Evolutionary conservation across 2,113 vertebrate species (phyloP).

Genomic region (Pteropus alecto): DNA sequence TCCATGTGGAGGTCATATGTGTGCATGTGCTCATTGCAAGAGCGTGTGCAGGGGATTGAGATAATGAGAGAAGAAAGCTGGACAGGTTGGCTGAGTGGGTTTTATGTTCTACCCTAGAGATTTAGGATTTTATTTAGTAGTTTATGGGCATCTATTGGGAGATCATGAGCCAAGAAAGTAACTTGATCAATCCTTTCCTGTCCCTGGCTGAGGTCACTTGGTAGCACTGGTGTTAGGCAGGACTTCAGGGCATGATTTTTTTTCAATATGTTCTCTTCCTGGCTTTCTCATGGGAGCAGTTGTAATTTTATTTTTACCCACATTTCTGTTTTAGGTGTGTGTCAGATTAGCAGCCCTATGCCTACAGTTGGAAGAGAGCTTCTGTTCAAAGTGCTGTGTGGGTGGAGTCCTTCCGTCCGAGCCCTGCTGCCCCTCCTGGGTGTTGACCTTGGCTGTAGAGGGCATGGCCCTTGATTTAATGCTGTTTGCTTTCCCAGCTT

Average conservation of each 20-base stretch:
- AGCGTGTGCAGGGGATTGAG: background rate
- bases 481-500: conserved; percentile 11
- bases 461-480: conserved; percentile 62
- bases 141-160: background rate
- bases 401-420: conserved; percentile 63
- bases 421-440: background rate
- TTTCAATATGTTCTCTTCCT: conserved; percentile 70
- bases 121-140: conserved; percentile 1
- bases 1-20: background rate
- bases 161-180: conserved; percentile 39
- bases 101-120: background rate
- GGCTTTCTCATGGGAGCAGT: conserved; percentile 60
- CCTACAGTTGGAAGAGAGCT: conserved; percentile 47
- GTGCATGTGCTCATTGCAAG: background rate
- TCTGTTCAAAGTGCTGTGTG: conserved; percentile 54
- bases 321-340: conserved; percentile 43
- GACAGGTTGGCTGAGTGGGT: background rate
- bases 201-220: conserved; percentile 40
- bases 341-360: conserved; percentile 50
- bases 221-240: conserved; percentile 44
- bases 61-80: background rate
- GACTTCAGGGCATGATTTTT: conserved; percentile 44
- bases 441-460: conserved; percentile 52
- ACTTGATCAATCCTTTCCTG: conserved; percentile 44
- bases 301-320: conserved; percentile 69